These are phyloP conservation scores for Platorchestia sp. DNA, from an alignment of 1,140 invertebrate genomes.

Conservation along the genomic window DNA sequence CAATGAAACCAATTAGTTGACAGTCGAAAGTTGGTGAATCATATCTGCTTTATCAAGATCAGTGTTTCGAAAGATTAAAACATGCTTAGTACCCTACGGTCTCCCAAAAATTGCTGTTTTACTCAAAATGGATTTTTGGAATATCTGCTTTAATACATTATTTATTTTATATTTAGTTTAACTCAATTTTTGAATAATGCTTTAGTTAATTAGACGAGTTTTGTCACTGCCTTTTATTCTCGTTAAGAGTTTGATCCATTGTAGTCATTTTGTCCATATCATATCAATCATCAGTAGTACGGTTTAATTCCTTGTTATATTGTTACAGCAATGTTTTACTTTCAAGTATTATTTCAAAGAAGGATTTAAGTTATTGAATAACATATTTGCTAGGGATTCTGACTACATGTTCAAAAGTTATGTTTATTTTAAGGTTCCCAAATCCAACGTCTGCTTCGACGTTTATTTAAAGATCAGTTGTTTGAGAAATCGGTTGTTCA, in stretches of 20 bases:
- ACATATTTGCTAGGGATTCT: not conserved
- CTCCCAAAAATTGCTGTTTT: not conserved
- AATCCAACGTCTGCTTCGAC: not conserved
- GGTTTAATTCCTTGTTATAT: not conserved
- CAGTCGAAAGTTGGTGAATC: not conserved
- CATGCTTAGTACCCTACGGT: not conserved
- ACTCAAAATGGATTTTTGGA: not conserved
- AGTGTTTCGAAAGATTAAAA: not conserved
- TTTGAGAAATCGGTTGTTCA: not conserved
- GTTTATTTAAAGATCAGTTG: not conserved
- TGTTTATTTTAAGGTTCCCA: not conserved
- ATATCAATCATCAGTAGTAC: constrained; percentile 26
- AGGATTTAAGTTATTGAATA: not conserved
- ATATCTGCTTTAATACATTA: not conserved
- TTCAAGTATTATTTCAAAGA: not conserved
- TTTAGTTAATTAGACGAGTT: not conserved
- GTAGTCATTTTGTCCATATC: not conserved
- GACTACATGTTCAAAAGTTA: not conserved
- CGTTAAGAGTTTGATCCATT: constrained; percentile 4
- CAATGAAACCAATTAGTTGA: not conserved
- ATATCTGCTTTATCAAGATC: not conserved
- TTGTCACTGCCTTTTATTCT: constrained; percentile 23
- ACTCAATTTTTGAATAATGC: constrained; percentile 1
- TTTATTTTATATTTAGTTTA: not conserved
- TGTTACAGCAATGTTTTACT: not conserved